Conservation (phyloP, 2,113 vertebrate genomes). For the Python bivittatus region DNA sequence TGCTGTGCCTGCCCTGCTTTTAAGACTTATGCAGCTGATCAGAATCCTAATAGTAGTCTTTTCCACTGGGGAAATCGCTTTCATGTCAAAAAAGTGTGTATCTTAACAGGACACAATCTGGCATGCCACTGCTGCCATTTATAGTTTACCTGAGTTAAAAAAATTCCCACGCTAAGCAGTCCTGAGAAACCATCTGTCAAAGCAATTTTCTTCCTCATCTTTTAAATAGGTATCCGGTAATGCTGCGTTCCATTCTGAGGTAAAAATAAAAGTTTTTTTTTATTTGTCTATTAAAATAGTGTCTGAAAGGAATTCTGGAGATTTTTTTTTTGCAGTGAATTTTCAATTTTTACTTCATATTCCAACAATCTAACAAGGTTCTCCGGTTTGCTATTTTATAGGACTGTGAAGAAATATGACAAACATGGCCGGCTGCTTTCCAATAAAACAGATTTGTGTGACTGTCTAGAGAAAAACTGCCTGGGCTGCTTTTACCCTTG, state of each 20-base stretch:
- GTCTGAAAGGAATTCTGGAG: conserved; percentile 1
- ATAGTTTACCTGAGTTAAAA: not conserved
- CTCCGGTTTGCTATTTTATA: conserved; percentile 30
- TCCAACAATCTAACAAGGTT: conserved; percentile 2
- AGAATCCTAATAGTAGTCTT: not conserved
- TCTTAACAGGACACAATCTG: not conserved
- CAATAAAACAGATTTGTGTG: conserved; percentile 73
- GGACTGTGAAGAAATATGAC: conserved; percentile 73
- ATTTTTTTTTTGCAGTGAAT: not conserved
- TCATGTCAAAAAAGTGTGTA: not conserved
- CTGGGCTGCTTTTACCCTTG: conserved; percentile 81
- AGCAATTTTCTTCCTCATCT: not conserved
- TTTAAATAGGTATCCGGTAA: not conserved
- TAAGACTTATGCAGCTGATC: not conserved
- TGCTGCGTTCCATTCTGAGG: not conserved
- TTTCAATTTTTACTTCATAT: not conserved
- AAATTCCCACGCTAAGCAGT: not conserved
- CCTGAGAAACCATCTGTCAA: not conserved
- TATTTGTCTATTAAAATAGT: not conserved
- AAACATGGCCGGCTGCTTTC: conserved; percentile 65
- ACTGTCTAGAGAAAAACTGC: conserved; percentile 76
- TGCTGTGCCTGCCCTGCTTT: not conserved
- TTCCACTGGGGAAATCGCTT: not conserved
- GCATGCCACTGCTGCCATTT: not conserved
- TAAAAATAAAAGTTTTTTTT: not conserved